Evolutionary conservation across 1,140 invertebrate genomes (phyloP), one percentile per base, ranked within the genome.

Genomic region (Ylistrum balloti): DNA sequence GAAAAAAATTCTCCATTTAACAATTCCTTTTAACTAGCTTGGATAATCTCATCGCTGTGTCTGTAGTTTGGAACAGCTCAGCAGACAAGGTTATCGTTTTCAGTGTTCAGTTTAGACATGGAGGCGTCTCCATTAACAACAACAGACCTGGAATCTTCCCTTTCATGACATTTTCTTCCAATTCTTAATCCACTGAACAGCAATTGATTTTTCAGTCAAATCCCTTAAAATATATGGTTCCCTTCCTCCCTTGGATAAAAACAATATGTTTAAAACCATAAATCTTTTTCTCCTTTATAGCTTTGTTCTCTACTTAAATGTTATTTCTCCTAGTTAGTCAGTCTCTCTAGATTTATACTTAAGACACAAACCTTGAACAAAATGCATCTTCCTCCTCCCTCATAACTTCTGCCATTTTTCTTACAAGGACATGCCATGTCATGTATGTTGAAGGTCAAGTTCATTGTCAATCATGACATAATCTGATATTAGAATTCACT

Each of bases 201-300:
- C 9, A 17, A 74, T 74, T 74, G 56, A 74, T 74, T 74, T 74
- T 74, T 74, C 22, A 74, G 56, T 74, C 56, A 74, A 74, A 74
- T 28, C 56, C 11, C 56, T 74, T 28, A 74, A 45, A 74, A 74
- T 74, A 74, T 74, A 74, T 74, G 56, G n/a, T 74, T 28, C 1
- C 56, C 5, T 74, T 74, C 56, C 56, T 74, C 13, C 56, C 22
- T 74, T 17, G 22, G 1, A 74, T 74, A 28, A 74, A 74, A 28
- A 74, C 56, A 74, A 74, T 74, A 74, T 7, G 17, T 17, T 74
- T 74, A 28, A 45, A 74, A 17, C 56, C 56, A 74, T 74, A 74
- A 74, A 74, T 74, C n/a, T 17, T 74, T 28, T n/a, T n/a, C 1
- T 5, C 28, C 56, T 17, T n/a, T 28, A 74, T 17, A 28, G 56